Base-by-base conservation (phyloP, 2,113 vertebrate species). In the Aix galericulata region DNA sequence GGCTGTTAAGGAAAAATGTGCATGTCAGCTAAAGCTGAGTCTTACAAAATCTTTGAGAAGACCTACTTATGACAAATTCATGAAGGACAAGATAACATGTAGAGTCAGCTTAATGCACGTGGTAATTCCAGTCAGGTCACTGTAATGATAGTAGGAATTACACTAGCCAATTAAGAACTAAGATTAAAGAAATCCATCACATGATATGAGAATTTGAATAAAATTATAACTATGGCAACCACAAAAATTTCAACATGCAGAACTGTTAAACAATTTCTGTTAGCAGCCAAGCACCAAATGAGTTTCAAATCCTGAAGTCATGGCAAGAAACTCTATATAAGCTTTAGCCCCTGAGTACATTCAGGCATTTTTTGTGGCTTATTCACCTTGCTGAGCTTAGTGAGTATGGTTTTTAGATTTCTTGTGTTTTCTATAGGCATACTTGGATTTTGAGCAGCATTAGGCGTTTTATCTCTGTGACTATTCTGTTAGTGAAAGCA, bases 101-200 rank as follows among this genome's bases (percentile, higher is more conserved):
- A 36, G 74, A 96, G 95, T 96, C 92, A 95, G 92, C 92, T 89
- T 26, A 77, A 89, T 6, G 17, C 59, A 26, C 8, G 0, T 32
- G 55, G 44, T 60, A 87, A 86, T 94, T 83, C 38, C 68, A 69
- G 68, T 93, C 90, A 93, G 84, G 60, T 91, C 90, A 94, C 90
- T 36, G 4, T 56, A 62, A 94, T 84, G 78, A 82, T 48, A 75
- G 25, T 74, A 81, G 60, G 15, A 89, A 63, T 25, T 69, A 69
- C 60, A 14, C 31, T 20, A 8, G 1, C 63, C 72, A 72, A 91
- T 95, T 94, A 93, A 83, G 73, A 58, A 34, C 52, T 53, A 23
- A 91, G 90, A 95, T 96, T 78, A 93, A 96, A 96, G 92, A 87
- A 94, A 84, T 77, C 22, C 58, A 50, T 63, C 67, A 9, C 76